A percentile compares a stretch with the other conserved stretches of the same genome.
Conservation (phyloP, 2,888 invertebrate species). For the Myopa testacea region DNA sequence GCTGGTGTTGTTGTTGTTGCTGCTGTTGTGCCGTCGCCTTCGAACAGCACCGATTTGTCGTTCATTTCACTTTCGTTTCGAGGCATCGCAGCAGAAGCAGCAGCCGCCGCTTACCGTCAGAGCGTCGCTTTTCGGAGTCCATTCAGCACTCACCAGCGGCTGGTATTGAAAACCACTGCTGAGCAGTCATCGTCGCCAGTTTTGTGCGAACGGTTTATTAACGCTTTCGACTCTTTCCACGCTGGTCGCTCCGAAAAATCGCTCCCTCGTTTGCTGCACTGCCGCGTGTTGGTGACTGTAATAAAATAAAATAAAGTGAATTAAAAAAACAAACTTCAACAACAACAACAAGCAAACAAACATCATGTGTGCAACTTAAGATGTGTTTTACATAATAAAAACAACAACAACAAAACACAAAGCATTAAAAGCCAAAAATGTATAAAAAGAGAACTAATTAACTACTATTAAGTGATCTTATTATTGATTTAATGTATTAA, state of each 20-base stretch:
- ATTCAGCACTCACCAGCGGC: neutral
- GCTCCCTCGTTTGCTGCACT: neutral
- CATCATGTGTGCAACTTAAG: no score
- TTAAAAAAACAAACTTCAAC: no score
- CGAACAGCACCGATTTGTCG: slow-evolving; percentile 19
- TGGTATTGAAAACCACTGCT: slow-evolving; percentile 3
- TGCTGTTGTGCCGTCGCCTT: neutral
- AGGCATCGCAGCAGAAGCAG: neutral
- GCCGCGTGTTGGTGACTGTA: neutral
- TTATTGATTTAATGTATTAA: neutral
- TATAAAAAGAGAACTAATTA: neutral
- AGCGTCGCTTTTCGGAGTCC: no score
- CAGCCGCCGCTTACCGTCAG: neutral
- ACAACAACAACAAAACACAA: no score
- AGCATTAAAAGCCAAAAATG: neutral
- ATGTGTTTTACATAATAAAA: no score
- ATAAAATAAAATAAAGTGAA: neutral
- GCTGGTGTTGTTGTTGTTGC: neutral
- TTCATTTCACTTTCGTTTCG: slow-evolving; percentile 38
- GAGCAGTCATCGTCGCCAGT: slow-evolving; percentile 9
- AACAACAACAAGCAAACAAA: no score
- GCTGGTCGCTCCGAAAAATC: slow-evolving; percentile 11
- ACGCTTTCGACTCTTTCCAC: slow-evolving; percentile 10
- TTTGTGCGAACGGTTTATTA: slow-evolving; percentile 12
- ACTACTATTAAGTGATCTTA: neutral